Evolutionary conservation across 2,113 vertebrate genomes (phyloP).

Genomic region (Corythornis madagascariensis): DNA sequence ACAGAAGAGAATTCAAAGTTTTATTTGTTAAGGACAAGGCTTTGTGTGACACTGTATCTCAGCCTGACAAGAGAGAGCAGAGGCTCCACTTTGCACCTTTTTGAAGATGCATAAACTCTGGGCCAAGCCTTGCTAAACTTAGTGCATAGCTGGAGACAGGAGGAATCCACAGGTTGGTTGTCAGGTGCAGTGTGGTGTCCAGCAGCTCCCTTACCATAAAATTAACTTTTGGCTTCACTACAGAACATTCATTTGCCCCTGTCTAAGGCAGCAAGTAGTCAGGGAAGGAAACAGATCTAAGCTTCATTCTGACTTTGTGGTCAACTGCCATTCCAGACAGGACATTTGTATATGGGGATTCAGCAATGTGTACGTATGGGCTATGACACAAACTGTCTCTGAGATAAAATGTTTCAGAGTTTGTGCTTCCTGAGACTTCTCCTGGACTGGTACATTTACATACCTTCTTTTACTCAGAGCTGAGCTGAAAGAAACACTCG

Average conservation of each 20-base stretch:
- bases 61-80: not conserved
- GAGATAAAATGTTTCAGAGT: not conserved
- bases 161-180: not conserved
- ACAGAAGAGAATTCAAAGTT: not conserved
- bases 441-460: not conserved
- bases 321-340: not conserved
- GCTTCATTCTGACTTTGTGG: not conserved
- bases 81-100: not conserved
- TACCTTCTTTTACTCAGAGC: not conserved
- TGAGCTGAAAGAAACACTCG: not conserved
- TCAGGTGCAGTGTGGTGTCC: not conserved
- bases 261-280: not conserved
- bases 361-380: not conserved
- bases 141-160: not conserved
- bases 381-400: not conserved
- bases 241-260: not conserved
- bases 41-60: not conserved
- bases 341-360: not conserved
- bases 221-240: not conserved
- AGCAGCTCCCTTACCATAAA: not conserved
- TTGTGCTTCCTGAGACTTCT: not conserved
- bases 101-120: not conserved
- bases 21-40: not conserved
- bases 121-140: not conserved
- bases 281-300: not conserved